These are phyloP conservation scores for Eulemur albifrons DNA, from an alignment of 2,797 vertebrate genomes.

Conservation along the genomic window DNA sequence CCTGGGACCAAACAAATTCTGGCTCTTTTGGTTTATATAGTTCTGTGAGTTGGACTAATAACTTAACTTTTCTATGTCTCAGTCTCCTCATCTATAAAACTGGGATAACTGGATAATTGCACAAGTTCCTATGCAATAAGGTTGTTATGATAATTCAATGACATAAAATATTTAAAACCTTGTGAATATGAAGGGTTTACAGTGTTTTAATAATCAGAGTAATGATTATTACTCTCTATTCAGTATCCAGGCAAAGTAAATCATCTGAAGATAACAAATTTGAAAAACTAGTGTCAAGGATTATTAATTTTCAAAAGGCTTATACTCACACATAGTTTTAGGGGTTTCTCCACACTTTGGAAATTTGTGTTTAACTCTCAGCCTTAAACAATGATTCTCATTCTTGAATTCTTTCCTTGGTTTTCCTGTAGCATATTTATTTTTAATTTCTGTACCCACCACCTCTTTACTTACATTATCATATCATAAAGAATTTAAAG, in stretches of 20 bases:
- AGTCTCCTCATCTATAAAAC: not conserved
- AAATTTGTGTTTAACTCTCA: not conserved
- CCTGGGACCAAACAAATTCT: not conserved
- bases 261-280: not conserved
- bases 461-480: not conserved
- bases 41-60: not conserved
- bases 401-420: not conserved
- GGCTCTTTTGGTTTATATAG: not conserved
- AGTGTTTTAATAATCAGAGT: not conserved
- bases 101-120: not conserved
- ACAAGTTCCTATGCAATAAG: not conserved
- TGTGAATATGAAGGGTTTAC: not conserved
- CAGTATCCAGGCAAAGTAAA: not conserved
- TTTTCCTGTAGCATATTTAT: not conserved
- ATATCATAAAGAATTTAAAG: not conserved
- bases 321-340: not conserved
- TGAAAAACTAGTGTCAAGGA: not conserved
- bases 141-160: not conserved
- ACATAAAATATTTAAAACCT: not conserved
- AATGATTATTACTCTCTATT: not conserved
- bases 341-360: not conserved
- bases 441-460: not conserved
- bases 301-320: not conserved
- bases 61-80: not conserved
- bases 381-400: not conserved